Percentiles rank a stretch among this genome's conserved stretches.
phyloP scores from a whole-genome alignment of 2,797 vertebrate species.

The Streptopelia turtur region DNA sequence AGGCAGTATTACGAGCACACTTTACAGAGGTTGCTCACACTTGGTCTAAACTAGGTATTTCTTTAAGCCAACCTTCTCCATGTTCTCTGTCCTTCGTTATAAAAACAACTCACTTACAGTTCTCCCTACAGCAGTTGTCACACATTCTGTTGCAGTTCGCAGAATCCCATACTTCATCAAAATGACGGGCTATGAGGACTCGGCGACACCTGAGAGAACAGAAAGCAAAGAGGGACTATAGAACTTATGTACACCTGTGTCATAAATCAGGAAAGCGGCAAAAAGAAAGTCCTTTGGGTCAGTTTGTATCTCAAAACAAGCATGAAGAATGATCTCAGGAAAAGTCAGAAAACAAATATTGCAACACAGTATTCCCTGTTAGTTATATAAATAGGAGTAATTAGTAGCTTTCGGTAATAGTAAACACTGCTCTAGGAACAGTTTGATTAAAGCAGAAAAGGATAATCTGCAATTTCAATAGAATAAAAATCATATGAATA shows the following conservation, averaged over 20 bases:
- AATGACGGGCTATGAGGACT: slow-evolving; percentile 90
- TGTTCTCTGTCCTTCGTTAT: neutral
- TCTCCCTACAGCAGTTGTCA: slow-evolving; percentile 86
- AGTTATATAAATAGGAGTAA: neutral
- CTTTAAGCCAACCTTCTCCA: neutral
- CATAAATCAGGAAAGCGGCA: neutral
- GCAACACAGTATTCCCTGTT: neutral
- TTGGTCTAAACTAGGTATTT: neutral
- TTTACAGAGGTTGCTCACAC: neutral
- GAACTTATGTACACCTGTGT: neutral
- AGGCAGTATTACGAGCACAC: neutral
- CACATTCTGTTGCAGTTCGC: slow-evolving; percentile 91
- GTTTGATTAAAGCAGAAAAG: neutral
- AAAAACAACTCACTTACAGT: slow-evolving; percentile 74
- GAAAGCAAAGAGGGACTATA: neutral
- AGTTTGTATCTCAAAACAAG: neutral
- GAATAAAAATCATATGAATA: neutral
- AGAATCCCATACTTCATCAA: slow-evolving; percentile 94
- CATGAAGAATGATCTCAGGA: neutral
- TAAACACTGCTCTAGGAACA: neutral
- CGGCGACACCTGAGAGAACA: slow-evolving; percentile 87
- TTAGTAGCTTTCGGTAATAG: neutral
- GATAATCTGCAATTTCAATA: neutral
- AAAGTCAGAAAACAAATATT: neutral
- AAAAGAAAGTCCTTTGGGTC: neutral